phyloP scores from a whole-genome alignment of 1,140 invertebrate species.

The Macrosteles quadrilineatus region DNA sequence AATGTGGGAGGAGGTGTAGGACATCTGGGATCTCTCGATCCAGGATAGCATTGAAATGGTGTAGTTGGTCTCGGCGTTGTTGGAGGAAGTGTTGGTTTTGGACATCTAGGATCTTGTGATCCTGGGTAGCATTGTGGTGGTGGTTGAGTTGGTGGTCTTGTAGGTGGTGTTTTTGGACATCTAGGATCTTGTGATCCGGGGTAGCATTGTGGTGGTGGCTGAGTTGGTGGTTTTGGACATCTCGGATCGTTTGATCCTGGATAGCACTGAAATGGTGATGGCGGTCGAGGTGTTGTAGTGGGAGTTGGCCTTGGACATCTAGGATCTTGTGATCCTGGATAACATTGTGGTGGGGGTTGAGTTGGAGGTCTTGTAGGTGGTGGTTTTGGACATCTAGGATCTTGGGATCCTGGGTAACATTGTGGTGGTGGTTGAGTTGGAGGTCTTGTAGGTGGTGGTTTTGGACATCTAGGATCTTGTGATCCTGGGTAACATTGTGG shows the following conservation, averaged over 20 bases:
- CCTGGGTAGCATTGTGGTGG: conserved; percentile 44
- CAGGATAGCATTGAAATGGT: conserved; percentile 42
- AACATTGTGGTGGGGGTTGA: conserved; percentile 45
- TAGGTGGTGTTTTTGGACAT: conserved; percentile 41
- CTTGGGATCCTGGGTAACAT: conserved; percentile 44
- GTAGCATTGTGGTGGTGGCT: conserved; percentile 32
- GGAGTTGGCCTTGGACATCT: conserved; percentile 43
- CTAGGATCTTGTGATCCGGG: conserved; percentile 44
- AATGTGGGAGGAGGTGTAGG: conserved; percentile 36
- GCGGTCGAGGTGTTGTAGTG: conserved; percentile 17
- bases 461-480: conserved; percentile 50
- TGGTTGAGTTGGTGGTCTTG: conserved; percentile 41
- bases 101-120: conserved; percentile 44
- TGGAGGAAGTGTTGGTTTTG: conserved; percentile 49
- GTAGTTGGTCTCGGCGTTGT: conserved; percentile 30
- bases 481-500: conserved; percentile 50
- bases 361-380: conserved; percentile 36
- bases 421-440: conserved; percentile 37
- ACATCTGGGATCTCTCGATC: conserved; percentile 50
- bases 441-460: conserved; percentile 26
- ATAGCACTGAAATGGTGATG: conserved; percentile 44
- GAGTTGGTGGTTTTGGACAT: conserved; percentile 45
- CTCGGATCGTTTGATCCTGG: conserved; percentile 46
- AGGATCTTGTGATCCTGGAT: conserved; percentile 46
- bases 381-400: conserved; percentile 46